Percentiles rank a stretch among this genome's conserved stretches.
Conservation (phyloP, 2,888 invertebrate species). For the Hypselothyrea guttata region DNA sequence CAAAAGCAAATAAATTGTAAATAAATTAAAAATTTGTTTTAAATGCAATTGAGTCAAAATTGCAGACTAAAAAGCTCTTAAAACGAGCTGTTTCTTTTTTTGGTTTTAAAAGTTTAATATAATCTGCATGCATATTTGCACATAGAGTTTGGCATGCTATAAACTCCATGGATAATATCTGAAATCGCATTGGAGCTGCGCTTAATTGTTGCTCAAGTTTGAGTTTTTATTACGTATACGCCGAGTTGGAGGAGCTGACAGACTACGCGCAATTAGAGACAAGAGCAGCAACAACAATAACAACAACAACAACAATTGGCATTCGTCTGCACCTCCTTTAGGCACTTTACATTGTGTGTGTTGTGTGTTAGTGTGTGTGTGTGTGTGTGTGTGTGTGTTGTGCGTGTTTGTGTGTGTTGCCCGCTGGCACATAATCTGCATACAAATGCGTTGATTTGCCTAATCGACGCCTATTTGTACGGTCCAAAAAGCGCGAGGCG, state of each 20-base stretch:
- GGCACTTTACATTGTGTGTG: not conserved
- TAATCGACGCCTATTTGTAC: slow-evolving; percentile 78
- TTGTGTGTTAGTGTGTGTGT: slow-evolving; percentile 1
- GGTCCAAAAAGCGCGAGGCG: slow-evolving; percentile 48
- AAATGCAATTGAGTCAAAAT: too few relatives aligned
- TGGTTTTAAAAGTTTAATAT: too few relatives aligned
- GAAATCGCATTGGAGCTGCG: not conserved
- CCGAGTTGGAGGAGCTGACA: slow-evolving; percentile 50
- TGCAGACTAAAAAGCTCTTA: too few relatives aligned
- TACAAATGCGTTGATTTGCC: slow-evolving; percentile 78
- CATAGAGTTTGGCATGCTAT: slow-evolving; percentile 1
- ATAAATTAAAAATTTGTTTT: too few relatives aligned
- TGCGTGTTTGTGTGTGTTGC: slow-evolving; percentile 33
- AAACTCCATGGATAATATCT: not conserved
- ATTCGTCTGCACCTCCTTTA: not conserved
- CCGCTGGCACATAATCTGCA: slow-evolving; percentile 77
- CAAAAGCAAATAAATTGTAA: too few relatives aligned
- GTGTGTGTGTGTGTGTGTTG: slow-evolving; percentile 7
- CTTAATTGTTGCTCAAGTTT: slow-evolving; percentile 32
- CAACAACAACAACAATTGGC: slow-evolving; percentile 3
- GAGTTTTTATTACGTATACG: slow-evolving; percentile 60
- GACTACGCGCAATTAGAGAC: slow-evolving; percentile 70
- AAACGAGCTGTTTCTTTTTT: too few relatives aligned
- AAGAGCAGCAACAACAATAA: slow-evolving; percentile 29
- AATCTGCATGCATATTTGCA: not conserved